Base-by-base conservation (phyloP, 2,797 vertebrate species). In the Cephalopachus bancanus region DNA sequence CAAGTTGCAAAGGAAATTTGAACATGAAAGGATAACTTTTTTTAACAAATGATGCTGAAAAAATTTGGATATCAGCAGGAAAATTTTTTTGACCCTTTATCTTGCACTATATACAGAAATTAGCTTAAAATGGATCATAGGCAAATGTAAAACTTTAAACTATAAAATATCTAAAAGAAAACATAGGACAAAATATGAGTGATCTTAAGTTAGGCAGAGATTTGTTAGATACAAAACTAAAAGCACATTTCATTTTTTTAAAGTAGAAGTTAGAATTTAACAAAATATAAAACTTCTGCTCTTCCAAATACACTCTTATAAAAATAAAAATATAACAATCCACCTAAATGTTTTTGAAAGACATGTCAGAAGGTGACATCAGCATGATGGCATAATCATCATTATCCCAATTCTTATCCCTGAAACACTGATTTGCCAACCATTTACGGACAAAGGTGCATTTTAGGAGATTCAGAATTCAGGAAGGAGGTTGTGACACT, bases 211-310 rank as follows among this genome's bases (percentile, higher is more conserved):
- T 59, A n/a, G 37, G 22, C 37, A 81, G 24, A 44, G 30, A 85
- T 65, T 89, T 69, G 19, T 79, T 53, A 93, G 14, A 16, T 85
- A 74, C 19, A 60, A 89, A 95, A 55, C 37, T 60, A 55, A 95
- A 92, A 44, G 9, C 10, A 67, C 15, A 67, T 62, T 71, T n/a
- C 3, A 75, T 80, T 94, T 71, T 71, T 37, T 1, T 15, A 72
- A 74, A 62, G 20, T 28, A 62, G 37, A 90, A 33, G 81, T 5
- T 75, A 22, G 57, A 5, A 65, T 51, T 78, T 87, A 87, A 72
- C 49, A 85, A 86, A 86, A 87, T 65, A 59, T 24, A 78, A 87
- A 90, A 87, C 24, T 64, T 71, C 17, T 81, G 33, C 12, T 81
- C n/a, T 65, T 91, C 24, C 26, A 89, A 86, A 71, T 51, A 76